phyloP scores from a whole-genome alignment of 2,888 invertebrate species.

The Cantharis flavilabris region DNA sequence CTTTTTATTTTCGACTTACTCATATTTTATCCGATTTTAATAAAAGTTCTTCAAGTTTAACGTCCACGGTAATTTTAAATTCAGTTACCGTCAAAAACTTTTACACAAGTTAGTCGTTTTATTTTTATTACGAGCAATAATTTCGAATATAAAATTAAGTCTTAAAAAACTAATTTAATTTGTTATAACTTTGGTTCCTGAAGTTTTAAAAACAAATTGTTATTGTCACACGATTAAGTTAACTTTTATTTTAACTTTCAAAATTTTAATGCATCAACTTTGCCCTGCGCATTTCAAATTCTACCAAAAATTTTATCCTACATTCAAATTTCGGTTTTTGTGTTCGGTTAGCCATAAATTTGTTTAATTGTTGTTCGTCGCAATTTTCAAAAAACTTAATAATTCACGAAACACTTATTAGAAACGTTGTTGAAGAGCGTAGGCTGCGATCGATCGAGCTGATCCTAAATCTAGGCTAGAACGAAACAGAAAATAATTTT shows the following conservation, averaged over 20 bases:
- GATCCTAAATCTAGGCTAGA: slow-evolving; percentile 28
- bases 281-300: not conserved
- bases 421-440: slow-evolving; percentile 20
- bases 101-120: not conserved
- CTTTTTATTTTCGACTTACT: slow-evolving; percentile 14
- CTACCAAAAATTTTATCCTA: not conserved
- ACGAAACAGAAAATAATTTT: slow-evolving; percentile 14
- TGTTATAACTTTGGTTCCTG: not conserved
- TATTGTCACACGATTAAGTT: not conserved
- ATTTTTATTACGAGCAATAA: not conserved
- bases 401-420: slow-evolving; percentile 8
- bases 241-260: not conserved
- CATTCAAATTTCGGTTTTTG: not conserved
- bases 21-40: slow-evolving; percentile 15
- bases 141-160: not conserved
- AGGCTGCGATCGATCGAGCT: slow-evolving; percentile 24
- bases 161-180: not conserved
- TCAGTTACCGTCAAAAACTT: slow-evolving; percentile 10
- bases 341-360: not conserved
- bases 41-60: slow-evolving; percentile 17
- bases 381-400: not conserved
- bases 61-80: slow-evolving; percentile 16
- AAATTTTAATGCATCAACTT: not conserved
- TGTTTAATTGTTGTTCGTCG: not conserved
- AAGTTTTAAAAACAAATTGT: not conserved